Conservation (phyloP, 2,888 invertebrate genomes). For the Perithous albicinctus region DNA sequence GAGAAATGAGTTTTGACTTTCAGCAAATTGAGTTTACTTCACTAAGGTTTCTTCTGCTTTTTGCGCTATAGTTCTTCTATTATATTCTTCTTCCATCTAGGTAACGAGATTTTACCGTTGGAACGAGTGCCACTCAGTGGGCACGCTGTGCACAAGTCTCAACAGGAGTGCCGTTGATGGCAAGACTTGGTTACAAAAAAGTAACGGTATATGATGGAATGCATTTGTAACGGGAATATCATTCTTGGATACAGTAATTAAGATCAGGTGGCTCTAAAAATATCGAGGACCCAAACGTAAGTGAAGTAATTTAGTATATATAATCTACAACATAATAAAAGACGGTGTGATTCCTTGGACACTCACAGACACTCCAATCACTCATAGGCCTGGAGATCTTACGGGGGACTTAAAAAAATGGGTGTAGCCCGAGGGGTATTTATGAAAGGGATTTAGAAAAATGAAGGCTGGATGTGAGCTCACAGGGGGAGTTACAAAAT, state of each 20-base stretch:
- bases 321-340: no score
- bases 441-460: no score
- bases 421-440: no score
- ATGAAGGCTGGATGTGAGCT: no score
- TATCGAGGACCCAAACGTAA: not conserved
- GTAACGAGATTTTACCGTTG: not conserved
- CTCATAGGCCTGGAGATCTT: no score
- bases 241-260: not conserved
- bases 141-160: no score
- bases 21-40: slow-evolving; percentile 19
- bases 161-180: not conserved
- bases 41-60: not conserved
- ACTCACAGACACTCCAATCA: no score
- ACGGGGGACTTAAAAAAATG: no score
- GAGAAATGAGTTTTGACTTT: slow-evolving; percentile 17
- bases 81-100: not conserved
- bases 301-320: not conserved
- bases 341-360: no score
- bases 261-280: not conserved
- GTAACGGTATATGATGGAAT: not conserved
- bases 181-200: not conserved
- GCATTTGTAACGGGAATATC: not conserved
- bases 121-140: not conserved
- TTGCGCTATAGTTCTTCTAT: no score
- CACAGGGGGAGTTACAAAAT: no score